Conservation (phyloP, 2,888 invertebrate genomes). For the Ochropacha duplaris region DNA sequence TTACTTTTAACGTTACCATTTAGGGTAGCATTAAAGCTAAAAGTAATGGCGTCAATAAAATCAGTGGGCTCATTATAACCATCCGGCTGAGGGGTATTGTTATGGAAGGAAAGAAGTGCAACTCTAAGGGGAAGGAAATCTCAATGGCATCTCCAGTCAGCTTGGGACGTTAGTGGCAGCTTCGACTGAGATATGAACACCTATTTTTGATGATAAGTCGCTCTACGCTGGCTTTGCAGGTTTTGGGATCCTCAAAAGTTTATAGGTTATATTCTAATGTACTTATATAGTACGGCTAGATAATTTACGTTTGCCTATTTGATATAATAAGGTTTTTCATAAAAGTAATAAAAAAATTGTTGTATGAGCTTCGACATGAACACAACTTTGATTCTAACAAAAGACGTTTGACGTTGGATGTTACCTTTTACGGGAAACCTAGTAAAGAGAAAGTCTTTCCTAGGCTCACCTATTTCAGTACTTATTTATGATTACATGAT, state of each 20-base stretch:
- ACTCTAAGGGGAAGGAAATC: neutral
- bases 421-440: too few species aligned
- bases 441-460: too few species aligned
- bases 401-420: too few species aligned
- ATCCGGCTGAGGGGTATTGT: neutral
- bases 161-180: neutral
- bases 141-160: neutral
- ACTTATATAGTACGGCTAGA: too few species aligned
- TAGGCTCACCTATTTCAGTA: too few species aligned
- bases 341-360: too few species aligned
- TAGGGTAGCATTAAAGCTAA: neutral
- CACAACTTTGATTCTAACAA: too few species aligned
- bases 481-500: too few species aligned
- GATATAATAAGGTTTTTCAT: too few species aligned
- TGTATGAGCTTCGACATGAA: too few species aligned
- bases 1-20: neutral
- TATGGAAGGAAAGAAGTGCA: neutral
- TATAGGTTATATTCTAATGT: too few species aligned
- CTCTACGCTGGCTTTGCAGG: neutral
- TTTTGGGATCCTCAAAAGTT: neutral
- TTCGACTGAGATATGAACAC: neutral
- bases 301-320: too few species aligned
- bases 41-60: neutral
- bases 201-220: neutral
- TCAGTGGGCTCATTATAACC: neutral